Evolutionary conservation across 2,113 vertebrate genomes (phyloP).

Genomic region (Sceloporus tristichus): DNA sequence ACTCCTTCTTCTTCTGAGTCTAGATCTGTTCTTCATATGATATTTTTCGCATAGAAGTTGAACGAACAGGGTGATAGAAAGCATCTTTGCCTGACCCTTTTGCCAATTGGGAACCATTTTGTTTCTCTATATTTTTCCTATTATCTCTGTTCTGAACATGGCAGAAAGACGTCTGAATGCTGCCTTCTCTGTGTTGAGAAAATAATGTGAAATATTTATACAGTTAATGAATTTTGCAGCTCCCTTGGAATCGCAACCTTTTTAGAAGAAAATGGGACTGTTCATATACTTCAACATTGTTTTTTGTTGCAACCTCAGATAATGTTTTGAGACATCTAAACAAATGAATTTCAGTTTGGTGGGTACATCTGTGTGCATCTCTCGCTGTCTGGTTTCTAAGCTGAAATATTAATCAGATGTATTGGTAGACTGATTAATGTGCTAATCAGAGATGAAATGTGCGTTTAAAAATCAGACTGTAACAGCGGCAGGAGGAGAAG

Average conservation of each 20-base stretch:
- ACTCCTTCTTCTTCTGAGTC: no score
- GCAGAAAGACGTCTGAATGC: background rate
- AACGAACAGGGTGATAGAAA: no score
- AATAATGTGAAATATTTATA: background rate
- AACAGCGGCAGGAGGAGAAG: background rate
- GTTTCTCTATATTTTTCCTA: no score
- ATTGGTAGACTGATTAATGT: background rate
- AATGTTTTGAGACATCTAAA: background rate
- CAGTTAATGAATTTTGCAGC: background rate
- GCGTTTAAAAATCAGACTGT: background rate
- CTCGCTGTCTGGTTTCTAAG: background rate
- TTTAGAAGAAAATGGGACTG: background rate
- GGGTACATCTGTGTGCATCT: background rate
- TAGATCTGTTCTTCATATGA: no score
- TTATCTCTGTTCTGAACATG: background rate
- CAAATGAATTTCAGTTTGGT: background rate
- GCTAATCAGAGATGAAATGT: background rate
- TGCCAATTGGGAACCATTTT: no score
- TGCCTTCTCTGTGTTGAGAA: no score
- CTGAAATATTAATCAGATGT: background rate
- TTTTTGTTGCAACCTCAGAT: background rate
- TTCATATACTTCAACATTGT: background rate
- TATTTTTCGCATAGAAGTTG: no score
- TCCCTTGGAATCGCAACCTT: background rate
- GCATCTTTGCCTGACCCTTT: no score